Base-by-base conservation (phyloP, 2,797 vertebrate species). In the Numenius phaeopus region DNA sequence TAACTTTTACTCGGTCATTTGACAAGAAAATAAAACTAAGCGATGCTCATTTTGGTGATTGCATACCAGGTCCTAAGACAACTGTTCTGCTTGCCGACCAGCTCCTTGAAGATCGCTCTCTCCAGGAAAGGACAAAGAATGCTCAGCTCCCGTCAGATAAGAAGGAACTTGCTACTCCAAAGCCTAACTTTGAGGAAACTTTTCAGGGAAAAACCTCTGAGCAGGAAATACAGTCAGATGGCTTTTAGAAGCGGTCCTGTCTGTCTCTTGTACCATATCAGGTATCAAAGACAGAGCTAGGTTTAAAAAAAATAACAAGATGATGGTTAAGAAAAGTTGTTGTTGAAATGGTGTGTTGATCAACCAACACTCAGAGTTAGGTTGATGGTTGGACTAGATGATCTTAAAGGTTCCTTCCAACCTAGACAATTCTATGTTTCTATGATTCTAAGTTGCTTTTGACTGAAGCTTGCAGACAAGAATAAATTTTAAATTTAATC, bases 1-100 rank as follows among this genome's bases (percentile, higher is more conserved):
- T 87, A 80, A 57, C 34, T 89, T 95, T 89, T 44, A 77, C 20
- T 69, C 46, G 29, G 66, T 88, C 39, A 55, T 88, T 79, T 88
- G 91, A 83, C 89, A 94, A 78, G 89, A 95, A 92, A 91, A 80
- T 91, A 83, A 89, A 71, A 72, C 39, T 85, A 69, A 85, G 57
- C 4, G 3, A 54, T 67, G 44, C 24, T 85, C 78, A 80, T 92
- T 77, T 87, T 83, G 81, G 44, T 83, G 76, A 81, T 83, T 62
- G 55, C 58, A 76, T 50, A 61, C 64, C 61, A 78, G 65, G 40
- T 64, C 57, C 71, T 85, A 37, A 94, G 83, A 92, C 62, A 90
- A 26, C 54, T 29, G 26, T 77, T 85, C 37, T 73, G 44, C 54
- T 57, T 65, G 23, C 5, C 3, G 46, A 81, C 37, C 61, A 42